Conservation (phyloP, 2,797 vertebrate genomes). For the Cossypha caffra region DNA sequence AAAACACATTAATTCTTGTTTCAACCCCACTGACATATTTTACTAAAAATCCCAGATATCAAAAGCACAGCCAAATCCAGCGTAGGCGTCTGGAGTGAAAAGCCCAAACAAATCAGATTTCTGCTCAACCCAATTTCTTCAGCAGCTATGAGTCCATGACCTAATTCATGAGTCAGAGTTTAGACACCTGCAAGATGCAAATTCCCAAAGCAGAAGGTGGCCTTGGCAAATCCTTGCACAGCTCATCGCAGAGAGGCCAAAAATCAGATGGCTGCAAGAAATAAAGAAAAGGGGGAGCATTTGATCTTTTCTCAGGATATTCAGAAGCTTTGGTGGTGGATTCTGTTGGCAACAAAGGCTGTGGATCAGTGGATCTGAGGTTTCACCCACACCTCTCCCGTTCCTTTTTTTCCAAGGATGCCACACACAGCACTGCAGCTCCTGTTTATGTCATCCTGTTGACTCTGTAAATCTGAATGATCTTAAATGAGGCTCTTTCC, state of each 20-base stretch:
- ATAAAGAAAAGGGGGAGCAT: not conserved
- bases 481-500: not conserved
- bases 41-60: not conserved
- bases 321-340: not conserved
- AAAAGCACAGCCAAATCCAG: not conserved
- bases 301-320: not conserved
- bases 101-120: not conserved
- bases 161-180: not conserved
- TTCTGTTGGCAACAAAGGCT: not conserved
- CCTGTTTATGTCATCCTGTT: not conserved
- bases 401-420: not conserved
- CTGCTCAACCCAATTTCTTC: not conserved
- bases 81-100: not conserved
- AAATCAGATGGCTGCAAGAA: not conserved
- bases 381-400: fast-evolving
- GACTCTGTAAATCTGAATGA: not conserved
- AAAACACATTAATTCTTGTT: not conserved
- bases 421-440: fast-evolving
- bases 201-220: not conserved
- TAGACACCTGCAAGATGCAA: not conserved
- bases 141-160: not conserved
- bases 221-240: not conserved
- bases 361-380: fast-evolving
- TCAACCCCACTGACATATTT: not conserved
- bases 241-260: not conserved